These are phyloP conservation scores for Harpalus rubripes DNA, from an alignment of 2,888 invertebrate genomes.

Conservation along the genomic window DNA sequence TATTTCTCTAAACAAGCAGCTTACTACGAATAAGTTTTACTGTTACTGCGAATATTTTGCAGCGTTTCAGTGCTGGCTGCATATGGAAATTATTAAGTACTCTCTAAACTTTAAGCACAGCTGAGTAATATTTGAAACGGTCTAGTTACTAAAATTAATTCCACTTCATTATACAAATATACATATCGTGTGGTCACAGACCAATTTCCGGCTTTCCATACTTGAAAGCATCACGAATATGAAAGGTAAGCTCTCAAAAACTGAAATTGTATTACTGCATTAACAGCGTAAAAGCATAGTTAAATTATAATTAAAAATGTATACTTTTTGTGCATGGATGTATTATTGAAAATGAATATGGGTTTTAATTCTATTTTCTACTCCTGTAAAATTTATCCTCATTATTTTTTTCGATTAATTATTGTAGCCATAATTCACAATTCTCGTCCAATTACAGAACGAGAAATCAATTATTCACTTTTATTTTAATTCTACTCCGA, in stretches of 20 bases:
- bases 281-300: background rate
- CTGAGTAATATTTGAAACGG: background rate
- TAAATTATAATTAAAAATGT: too few species aligned
- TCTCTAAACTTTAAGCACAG: background rate
- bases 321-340: too few species aligned
- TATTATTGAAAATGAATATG: too few species aligned
- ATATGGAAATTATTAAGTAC: background rate
- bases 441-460: too few species aligned
- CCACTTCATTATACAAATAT: background rate
- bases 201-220: background rate
- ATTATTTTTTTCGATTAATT: too few species aligned
- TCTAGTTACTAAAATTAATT: background rate
- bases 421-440: too few species aligned
- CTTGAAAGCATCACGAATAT: background rate
- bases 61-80: background rate
- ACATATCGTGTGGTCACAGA: background rate
- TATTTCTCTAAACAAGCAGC: background rate
- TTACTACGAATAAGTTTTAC: background rate
- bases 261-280: too few species aligned
- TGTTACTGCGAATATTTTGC: background rate
- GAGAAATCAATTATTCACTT: too few species aligned
- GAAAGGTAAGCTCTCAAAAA: constrained; percentile 1
- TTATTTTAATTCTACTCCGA: too few species aligned
- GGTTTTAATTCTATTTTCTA: too few species aligned
- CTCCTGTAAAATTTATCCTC: too few species aligned